Evolutionary conservation across 2,888 invertebrate genomes (phyloP), one percentile per base, ranked within the genome.

Genomic region (Spatulosminthurus flaviceps): DNA sequence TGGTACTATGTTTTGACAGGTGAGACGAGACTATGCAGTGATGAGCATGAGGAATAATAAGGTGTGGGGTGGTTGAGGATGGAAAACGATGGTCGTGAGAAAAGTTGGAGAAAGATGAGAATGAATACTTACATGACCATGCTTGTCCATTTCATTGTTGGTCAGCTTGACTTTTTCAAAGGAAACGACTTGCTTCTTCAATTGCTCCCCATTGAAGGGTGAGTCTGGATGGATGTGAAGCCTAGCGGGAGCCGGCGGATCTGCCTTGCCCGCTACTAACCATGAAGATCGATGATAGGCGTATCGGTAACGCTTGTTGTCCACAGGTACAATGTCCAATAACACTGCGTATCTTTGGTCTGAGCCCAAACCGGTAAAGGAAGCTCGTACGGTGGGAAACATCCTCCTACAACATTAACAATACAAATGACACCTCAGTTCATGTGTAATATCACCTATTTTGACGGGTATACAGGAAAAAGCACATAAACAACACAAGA

Each of bases 111-210:
- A 41, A 41, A 41, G 7, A 41, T 41, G 41, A 41, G 13, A 41
- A n/a, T 61, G 61, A 61, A 21, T 29, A 90, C 92, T 91, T 88
- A 96, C 96, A 91, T 97, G 96, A 88, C 96, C 96, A 86, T 94
- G 94, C 87, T 95, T 95, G 88, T 96, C 96, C 93, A 97, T 94
- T 89, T 97, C 97, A 89, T 98, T 98, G 89, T 98, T 98, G 87
- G 98, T 98, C 86, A 98, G 92, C 89, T 98, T 98, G 88, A 97
- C 95, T 90, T 98, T 98, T 90, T 98, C 98, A 89, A 98, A 98
- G 86, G 97, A 96, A 87, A 98, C 95, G 87, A 97, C 95, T 90
- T 97, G 97, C 89, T 97, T 97, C 87, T 94, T 92, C 86, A 98
- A 92, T 88, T 97, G 97, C 87, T 97, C 97, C 70, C 96, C 96